Evolutionary conservation across 1,140 invertebrate species (phyloP), one percentile per base, ranked within the genome.

Genomic region (Magallana angulata): DNA sequence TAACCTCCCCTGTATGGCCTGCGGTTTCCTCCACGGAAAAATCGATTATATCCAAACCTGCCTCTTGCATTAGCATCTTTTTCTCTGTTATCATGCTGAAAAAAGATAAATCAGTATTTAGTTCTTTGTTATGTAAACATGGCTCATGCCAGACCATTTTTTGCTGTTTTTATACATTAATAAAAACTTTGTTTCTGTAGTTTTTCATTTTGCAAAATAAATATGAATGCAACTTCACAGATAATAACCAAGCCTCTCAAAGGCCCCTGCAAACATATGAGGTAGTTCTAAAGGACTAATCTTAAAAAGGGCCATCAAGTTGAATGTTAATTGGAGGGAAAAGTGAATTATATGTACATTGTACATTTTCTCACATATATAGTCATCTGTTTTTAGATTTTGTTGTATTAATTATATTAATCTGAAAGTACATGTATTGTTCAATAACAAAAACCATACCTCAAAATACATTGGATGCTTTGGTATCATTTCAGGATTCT

Each of bases 401-500:
- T 57, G 57, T 85, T 11, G 48, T 24, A 1, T 16, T 8, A 30
- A 24, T 24, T 57, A 9, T 48, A 48, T 18, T 7, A 71, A 18
- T 48, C n/a, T 57, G 18, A 57, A 81, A 86, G 14, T 80, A 16
- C 16, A 30, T 18, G 14, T 30, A n/a, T 57, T 8, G 16, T 8
- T 48, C n/a, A 56, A 56, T 48, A 82, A 82, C 8, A 24, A 48
- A 57, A 36, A 57, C 56, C 16, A 64, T 90, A 92, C 91, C 90
- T 91, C 88, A 89, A 87, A 92, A 76, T 92, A 92, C 57, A 85
- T 91, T n/a, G 88, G 88, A 68, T 90, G 86, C 81, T 89, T 92
- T 0, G 91, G 91, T 12, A 91, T 90, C 89, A 91, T 89, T 59
- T 92, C 91, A 58, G 91, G 91, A 59, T 92, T 90, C 85, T 92